Percentiles rank a stretch among this genome's conserved stretches.
These are phyloP conservation scores for Digitonthophagus gazella DNA, from an alignment of 2,888 invertebrate species.

Conservation along the genomic window DNA sequence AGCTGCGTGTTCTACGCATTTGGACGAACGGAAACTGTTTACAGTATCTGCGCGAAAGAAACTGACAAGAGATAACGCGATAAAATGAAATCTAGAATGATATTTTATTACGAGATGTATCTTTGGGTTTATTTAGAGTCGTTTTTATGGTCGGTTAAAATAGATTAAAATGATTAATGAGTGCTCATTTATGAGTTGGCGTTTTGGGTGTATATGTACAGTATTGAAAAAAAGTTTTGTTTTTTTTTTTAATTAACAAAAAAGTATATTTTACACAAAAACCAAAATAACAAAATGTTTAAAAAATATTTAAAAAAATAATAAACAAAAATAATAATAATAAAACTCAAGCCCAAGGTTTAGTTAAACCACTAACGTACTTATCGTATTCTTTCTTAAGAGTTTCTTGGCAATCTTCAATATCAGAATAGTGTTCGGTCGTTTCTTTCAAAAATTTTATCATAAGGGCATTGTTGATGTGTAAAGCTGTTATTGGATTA, in stretches of 20 bases:
- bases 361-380: constrained; percentile 45
- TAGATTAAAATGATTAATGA: too few relatives aligned
- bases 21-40: too few relatives aligned
- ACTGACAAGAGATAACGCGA: too few relatives aligned
- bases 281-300: constrained; percentile 1
- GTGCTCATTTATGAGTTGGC: too few relatives aligned
- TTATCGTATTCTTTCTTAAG: constrained; percentile 41
- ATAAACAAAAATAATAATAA: constrained; percentile 19
- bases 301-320: neutral
- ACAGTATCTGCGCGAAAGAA: too few relatives aligned
- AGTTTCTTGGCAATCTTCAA: constrained; percentile 38
- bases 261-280: constrained; percentile 1
- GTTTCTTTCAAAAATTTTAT: constrained; percentile 47
- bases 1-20: too few relatives aligned
- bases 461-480: constrained; percentile 51
- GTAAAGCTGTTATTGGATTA: constrained; percentile 44
- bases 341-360: constrained; percentile 47
- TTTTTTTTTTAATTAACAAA: neutral
- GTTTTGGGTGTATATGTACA: too few relatives aligned
- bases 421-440: constrained; percentile 37
- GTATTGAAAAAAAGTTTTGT: too few relatives aligned
- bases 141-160: too few relatives aligned
- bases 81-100: too few relatives aligned
- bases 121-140: too few relatives aligned
- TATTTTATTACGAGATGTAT: too few relatives aligned